Conservation (phyloP, 2,113 vertebrate genomes). For the Promerops cafer region DNA sequence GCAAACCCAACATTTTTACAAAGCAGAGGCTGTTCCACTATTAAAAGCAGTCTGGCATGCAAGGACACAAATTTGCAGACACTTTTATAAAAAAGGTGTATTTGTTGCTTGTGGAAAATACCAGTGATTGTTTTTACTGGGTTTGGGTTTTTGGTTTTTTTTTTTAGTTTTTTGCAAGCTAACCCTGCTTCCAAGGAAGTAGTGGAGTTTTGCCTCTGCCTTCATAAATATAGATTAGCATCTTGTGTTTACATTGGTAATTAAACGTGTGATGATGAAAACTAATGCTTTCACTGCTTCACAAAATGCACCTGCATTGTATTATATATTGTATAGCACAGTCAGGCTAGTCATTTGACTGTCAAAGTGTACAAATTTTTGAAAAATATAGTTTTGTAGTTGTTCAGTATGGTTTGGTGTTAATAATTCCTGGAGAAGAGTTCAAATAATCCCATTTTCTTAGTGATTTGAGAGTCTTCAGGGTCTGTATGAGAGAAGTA, state of each 20-base stretch:
- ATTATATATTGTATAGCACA: neutral
- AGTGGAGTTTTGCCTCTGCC: neutral
- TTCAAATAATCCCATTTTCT: neutral
- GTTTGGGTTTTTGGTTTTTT: neutral
- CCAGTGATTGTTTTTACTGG: neutral
- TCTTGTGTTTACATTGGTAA: neutral
- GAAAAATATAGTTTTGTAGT: neutral
- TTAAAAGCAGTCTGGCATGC: neutral
- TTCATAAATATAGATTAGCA: conserved; percentile 5
- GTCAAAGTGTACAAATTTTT: neutral
- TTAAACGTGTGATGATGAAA: neutral
- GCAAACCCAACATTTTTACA: neutral
- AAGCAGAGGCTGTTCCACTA: neutral
- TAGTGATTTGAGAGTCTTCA: neutral
- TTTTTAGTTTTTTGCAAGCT: neutral
- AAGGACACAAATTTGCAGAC: neutral
- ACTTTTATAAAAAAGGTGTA: neutral
- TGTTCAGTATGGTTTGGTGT: neutral
- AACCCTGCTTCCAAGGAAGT: neutral
- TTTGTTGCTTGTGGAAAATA: neutral
- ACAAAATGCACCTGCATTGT: neutral
- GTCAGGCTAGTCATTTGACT: neutral
- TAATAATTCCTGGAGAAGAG: neutral
- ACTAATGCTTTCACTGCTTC: neutral
- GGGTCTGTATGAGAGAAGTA: neutral